Conservation (phyloP, 2,113 vertebrate species). For the Aspidoscelis tigris region DNA sequence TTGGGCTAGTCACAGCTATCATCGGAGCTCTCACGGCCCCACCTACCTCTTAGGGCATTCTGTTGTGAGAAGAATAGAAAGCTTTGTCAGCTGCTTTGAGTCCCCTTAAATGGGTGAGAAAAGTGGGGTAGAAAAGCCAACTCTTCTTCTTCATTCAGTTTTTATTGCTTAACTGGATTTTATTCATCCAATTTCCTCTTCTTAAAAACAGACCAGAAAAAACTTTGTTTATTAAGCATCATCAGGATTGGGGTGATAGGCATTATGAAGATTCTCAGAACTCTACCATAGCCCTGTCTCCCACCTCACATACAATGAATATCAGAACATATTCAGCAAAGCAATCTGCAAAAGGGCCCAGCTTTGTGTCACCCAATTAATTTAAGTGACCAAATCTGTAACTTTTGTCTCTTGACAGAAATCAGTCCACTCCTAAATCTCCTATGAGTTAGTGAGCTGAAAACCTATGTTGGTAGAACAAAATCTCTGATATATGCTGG, state of each 20-base stretch:
- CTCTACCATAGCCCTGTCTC: neutral
- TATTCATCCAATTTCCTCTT: conserved; percentile 26
- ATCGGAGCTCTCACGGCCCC: no score
- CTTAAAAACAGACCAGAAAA: conserved; percentile 15
- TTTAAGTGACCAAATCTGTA: neutral
- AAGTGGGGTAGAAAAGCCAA: no score
- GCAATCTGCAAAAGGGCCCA: neutral
- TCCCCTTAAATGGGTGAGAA: no score
- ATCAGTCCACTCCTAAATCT: neutral
- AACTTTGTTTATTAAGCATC: neutral
- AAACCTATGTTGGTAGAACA: neutral
- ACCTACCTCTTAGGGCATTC: no score
- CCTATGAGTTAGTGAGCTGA: neutral
- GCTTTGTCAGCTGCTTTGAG: no score
- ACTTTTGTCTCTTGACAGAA: neutral
- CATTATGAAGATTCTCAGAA: neutral
- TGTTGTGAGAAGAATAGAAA: no score
- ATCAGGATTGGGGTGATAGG: conserved; percentile 21
- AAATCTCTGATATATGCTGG: neutral
- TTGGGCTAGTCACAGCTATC: no score
- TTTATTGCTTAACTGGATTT: neutral
- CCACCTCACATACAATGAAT: neutral
- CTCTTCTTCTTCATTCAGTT: no score
- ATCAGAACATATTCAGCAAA: neutral
- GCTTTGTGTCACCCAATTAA: neutral